A percentile compares a stretch with the other conserved stretches of the same genome.
These are phyloP conservation scores for Montifringilla adamsi DNA, from an alignment of 2,113 vertebrate genomes.

Conservation along the genomic window DNA sequence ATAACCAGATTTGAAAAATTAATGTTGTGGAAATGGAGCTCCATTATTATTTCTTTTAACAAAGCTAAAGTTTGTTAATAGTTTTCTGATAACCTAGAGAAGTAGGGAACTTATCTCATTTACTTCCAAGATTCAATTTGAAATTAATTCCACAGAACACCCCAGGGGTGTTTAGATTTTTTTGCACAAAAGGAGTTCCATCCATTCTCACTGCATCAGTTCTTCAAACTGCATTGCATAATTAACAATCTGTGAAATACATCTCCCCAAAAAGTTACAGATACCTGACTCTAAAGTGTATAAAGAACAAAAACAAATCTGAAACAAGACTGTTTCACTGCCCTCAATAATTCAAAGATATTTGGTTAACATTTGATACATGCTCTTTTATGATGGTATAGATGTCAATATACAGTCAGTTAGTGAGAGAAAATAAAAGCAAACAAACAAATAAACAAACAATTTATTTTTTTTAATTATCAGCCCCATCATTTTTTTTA, in stretches of 20 bases:
- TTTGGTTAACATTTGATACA: background rate
- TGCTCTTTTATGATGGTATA: background rate
- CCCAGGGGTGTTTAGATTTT: conserved; percentile 14
- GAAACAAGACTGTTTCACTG: background rate
- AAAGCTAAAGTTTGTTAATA: conserved; percentile 42
- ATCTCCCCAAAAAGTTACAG: conserved; percentile 35
- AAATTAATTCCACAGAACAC: conserved; percentile 46
- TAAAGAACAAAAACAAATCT: conserved; percentile 11
- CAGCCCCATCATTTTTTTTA: background rate
- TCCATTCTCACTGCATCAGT: conserved; percentile 27
- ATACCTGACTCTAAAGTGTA: conserved; percentile 20
- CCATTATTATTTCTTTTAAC: conserved; percentile 44
- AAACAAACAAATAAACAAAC: background rate
- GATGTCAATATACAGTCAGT: background rate
- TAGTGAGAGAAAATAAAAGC: background rate
- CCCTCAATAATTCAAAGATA: conserved; percentile 26
- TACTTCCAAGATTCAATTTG: conserved; percentile 53
- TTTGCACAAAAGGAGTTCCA: conserved; percentile 21
- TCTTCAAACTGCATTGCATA: conserved; percentile 53
- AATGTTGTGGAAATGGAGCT: conserved; percentile 9
- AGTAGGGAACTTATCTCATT: conserved; percentile 42
- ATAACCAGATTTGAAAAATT: conserved; percentile 31
- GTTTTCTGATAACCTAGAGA: conserved; percentile 43
- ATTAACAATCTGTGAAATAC: conserved; percentile 68
- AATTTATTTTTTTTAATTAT: background rate